Evolutionary conservation across 2,888 invertebrate genomes (phyloP).

Genomic region (Carterocephalus palaemon): DNA sequence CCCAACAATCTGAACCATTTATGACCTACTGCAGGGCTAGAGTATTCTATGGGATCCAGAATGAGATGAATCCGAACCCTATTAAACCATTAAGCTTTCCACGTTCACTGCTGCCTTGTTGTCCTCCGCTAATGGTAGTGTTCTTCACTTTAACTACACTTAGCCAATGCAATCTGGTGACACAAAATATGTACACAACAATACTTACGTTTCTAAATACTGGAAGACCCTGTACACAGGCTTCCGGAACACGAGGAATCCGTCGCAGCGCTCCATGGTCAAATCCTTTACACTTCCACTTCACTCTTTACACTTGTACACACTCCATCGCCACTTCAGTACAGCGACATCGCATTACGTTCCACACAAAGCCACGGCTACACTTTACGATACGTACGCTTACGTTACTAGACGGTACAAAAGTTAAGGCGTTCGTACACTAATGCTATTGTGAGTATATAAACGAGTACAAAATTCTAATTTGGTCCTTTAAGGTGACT

Average conservation of each 20-base stretch:
- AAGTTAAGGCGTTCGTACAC: slow-evolving; percentile 64
- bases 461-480: slow-evolving; percentile 51
- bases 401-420: slow-evolving; percentile 50
- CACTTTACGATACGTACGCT: too few species aligned
- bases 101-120: too few species aligned
- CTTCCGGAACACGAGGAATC: slow-evolving; percentile 88
- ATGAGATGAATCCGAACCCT: too few species aligned
- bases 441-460: slow-evolving; percentile 41
- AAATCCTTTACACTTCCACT: slow-evolving; percentile 40
- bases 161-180: too few species aligned
- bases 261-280: slow-evolving; percentile 87
- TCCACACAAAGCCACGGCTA: slow-evolving; percentile 36
- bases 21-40: too few species aligned
- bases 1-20: too few species aligned
- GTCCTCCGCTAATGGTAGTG: too few species aligned
- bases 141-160: too few species aligned
- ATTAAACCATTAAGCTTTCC: too few species aligned
- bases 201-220: slow-evolving; percentile 89
- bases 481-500: slow-evolving; percentile 72
- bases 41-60: too few species aligned
- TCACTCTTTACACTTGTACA: slow-evolving; percentile 29
- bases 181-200: slow-evolving; percentile 6
- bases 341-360: slow-evolving; percentile 14
- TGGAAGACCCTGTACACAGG: slow-evolving; percentile 90
- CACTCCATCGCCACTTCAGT: slow-evolving; percentile 30